Percentiles rank a stretch among this genome's conserved stretches.
These are phyloP conservation scores for Lasioglossum villosulum DNA, from an alignment of 2,888 invertebrate species.

Conservation along the genomic window DNA sequence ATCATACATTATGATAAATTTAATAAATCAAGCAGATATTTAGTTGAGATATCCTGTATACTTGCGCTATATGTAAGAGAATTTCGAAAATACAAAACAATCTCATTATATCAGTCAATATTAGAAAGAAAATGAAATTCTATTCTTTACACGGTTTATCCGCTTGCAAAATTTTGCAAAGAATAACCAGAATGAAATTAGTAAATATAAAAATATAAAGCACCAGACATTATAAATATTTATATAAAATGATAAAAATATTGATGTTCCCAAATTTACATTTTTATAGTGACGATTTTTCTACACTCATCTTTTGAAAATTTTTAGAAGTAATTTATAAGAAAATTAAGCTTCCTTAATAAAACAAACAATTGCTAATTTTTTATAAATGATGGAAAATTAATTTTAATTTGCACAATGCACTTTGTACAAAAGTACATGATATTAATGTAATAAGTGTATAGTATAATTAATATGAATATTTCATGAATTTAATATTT, in stretches of 20 bases:
- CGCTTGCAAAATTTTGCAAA: background rate
- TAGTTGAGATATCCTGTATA: constrained; percentile 1
- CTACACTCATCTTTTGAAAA: background rate
- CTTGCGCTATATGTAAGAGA: background rate
- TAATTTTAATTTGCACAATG: background rate
- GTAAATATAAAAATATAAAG: background rate
- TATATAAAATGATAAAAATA: background rate
- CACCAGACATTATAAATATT: background rate
- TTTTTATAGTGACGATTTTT: constrained; percentile 3
- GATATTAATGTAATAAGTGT: background rate
- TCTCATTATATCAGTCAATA: constrained; percentile 1
- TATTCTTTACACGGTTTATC: background rate
- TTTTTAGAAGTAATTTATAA: background rate
- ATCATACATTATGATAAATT: background rate
- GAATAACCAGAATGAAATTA: background rate
- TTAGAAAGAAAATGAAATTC: background rate
- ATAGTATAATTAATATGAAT: constrained; percentile 22
- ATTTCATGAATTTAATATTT: background rate
- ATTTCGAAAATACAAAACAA: background rate
- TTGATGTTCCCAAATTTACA: background rate
- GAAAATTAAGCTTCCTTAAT: background rate
- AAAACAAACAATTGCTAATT: background rate
- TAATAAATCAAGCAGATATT: background rate
- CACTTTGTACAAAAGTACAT: constrained; percentile 7
- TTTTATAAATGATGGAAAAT: background rate